These are phyloP conservation scores for Tetranychus urticae DNA, from an alignment of 1,140 invertebrate species.

Conservation along the genomic window DNA sequence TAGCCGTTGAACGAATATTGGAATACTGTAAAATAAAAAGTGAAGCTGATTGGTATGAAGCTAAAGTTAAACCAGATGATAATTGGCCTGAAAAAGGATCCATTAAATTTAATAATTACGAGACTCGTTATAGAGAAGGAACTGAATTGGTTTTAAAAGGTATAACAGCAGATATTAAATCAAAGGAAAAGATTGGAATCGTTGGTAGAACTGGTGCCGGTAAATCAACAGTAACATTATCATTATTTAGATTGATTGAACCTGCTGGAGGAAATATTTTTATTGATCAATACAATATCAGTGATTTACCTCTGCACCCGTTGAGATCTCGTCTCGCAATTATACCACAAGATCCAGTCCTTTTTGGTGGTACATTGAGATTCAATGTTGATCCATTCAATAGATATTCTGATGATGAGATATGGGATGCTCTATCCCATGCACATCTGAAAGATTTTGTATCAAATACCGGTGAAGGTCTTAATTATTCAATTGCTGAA, in stretches of 20 bases:
- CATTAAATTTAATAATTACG: not conserved
- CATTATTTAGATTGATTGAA: constrained; percentile 30
- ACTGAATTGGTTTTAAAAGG: not conserved
- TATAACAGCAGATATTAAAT: not conserved
- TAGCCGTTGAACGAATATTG: constrained; percentile 33
- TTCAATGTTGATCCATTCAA: constrained; percentile 17
- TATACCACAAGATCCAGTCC: constrained; percentile 45
- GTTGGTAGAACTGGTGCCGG: constrained; percentile 19
- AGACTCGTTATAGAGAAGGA: not conserved
- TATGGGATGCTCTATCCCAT: constrained; percentile 13
- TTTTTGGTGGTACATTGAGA: constrained; percentile 29
- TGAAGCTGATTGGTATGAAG: not conserved
- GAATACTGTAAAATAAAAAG: constrained; percentile 27
- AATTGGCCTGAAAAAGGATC: not conserved
- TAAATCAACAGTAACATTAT: constrained; percentile 28
- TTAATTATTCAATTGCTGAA: constrained; percentile 7
- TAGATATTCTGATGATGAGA: constrained; percentile 8
- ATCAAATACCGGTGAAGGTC: constrained; percentile 1
- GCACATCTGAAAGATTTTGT: constrained; percentile 14
- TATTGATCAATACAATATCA: constrained; percentile 76
- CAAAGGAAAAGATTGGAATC: not conserved
- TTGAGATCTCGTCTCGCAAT: constrained; percentile 62
- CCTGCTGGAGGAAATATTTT: constrained; percentile 39
- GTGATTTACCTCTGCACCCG: constrained; percentile 61
- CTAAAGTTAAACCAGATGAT: too few relatives aligned